Evolutionary conservation across 2,797 vertebrate genomes (phyloP).

Genomic region (Sylvia borin): DNA sequence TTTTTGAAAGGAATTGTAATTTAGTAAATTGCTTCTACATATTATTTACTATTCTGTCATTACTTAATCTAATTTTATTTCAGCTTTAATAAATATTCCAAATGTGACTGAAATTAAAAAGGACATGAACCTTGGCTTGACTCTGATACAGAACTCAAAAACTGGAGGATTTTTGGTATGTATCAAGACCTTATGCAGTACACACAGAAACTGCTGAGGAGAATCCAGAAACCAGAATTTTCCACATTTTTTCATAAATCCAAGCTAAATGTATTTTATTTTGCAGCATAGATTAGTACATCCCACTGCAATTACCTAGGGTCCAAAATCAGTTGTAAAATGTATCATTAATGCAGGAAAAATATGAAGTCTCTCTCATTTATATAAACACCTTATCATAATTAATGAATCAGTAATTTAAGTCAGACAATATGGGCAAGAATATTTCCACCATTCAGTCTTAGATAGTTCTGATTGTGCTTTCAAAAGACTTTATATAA

Average conservation of each 20-base stretch:
- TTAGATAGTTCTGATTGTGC: neutral
- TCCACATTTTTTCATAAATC: neutral
- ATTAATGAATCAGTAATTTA: neutral
- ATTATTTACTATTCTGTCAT: neutral
- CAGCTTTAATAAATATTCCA: slow-evolving; percentile 84
- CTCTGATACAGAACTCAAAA: slow-evolving; percentile 79
- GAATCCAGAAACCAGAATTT: neutral
- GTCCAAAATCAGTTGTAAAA: neutral
- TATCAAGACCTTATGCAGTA: neutral
- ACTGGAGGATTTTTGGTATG: slow-evolving; percentile 84
- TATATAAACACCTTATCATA: neutral
- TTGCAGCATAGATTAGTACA: neutral
- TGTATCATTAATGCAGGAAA: neutral
- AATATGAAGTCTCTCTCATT: neutral
- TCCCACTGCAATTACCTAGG: neutral
- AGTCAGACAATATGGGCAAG: neutral
- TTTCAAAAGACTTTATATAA: neutral
- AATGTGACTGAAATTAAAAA: slow-evolving; percentile 82
- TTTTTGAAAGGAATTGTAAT: neutral
- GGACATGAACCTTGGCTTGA: slow-evolving; percentile 89
- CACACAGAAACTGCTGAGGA: neutral
- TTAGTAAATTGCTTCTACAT: neutral
- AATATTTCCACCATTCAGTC: neutral
- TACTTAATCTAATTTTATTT: slow-evolving; percentile 4
- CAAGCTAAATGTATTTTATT: neutral